Evolutionary conservation across 2,888 invertebrate genomes (phyloP).

Genomic region (Cryptops parisi): DNA sequence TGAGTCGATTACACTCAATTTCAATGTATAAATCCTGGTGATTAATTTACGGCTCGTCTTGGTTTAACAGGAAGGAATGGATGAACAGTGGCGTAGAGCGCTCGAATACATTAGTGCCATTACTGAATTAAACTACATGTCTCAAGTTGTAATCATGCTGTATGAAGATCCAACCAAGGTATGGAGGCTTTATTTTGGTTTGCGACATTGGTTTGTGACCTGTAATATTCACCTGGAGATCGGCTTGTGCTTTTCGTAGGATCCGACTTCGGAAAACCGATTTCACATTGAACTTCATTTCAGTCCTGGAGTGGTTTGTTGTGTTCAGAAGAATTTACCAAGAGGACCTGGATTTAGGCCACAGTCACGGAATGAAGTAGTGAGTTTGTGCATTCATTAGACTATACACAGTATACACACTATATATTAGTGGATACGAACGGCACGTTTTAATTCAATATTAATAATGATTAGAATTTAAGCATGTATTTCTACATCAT

Average conservation of each 20-base stretch:
- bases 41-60: not conserved
- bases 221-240: not conserved
- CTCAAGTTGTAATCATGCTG: slow-evolving; percentile 95
- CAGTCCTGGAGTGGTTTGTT: slow-evolving; percentile 95
- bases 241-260: slow-evolving; percentile 24
- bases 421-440: too few species aligned
- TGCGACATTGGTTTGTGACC: not conserved
- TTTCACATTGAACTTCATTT: slow-evolving; percentile 99
- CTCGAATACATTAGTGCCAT: slow-evolving; percentile 98
- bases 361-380: slow-evolving; percentile 54
- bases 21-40: not conserved
- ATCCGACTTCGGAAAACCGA: slow-evolving; percentile 38
- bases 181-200: not conserved
- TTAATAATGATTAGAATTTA: too few species aligned
- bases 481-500: too few species aligned
- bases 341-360: slow-evolving; percentile 87
- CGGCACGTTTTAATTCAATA: too few species aligned
- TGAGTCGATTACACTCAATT: not conserved
- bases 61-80: slow-evolving; percentile 49
- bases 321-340: slow-evolving; percentile 83
- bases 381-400: not conserved
- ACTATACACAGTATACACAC: too few species aligned
- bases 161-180: slow-evolving; percentile 94
- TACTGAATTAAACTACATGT: slow-evolving; percentile 97
- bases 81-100: slow-evolving; percentile 96